phyloP scores from a whole-genome alignment of 2,797 vertebrate species.

The Babyrousa celebensis region DNA sequence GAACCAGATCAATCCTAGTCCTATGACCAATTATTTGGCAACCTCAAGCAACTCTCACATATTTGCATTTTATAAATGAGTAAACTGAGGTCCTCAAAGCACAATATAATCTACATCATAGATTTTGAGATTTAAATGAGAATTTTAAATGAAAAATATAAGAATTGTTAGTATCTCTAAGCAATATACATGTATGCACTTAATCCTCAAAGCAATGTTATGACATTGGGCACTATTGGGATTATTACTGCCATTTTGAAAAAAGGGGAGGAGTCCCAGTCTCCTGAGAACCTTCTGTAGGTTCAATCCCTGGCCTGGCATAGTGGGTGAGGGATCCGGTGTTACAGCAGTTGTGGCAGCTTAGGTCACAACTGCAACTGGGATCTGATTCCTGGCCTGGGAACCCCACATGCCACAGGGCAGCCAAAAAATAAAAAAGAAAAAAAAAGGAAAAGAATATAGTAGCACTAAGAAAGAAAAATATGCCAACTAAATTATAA shows the following conservation, averaged over 20 bases:
- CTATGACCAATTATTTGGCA: not conserved
- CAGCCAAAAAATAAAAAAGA: no score
- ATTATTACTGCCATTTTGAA: not conserved
- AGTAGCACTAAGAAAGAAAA: conserved; percentile 21
- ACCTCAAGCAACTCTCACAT: not conserved
- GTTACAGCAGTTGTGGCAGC: no score
- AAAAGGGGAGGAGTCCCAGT: not conserved
- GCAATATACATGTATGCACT: not conserved
- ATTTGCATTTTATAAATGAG: conserved; percentile 13
- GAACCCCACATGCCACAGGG: no score
- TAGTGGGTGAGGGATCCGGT: no score
- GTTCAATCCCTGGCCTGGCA: no score
- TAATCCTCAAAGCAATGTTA: not conserved
- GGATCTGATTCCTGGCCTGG: no score
- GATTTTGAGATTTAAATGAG: not conserved
- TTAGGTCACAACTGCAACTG: no score
- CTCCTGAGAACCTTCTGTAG: no score
- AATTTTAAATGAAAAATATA: not conserved
- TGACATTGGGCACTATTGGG: not conserved
- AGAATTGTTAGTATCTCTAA: not conserved
- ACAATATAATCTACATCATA: not conserved
- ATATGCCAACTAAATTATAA: not conserved
- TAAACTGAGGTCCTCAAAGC: conserved; percentile 12
- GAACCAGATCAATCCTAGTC: not conserved
- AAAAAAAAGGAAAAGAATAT: not conserved